Conservation (phyloP, 2,113 vertebrate species). For the Phylloscopus whistleri region DNA sequence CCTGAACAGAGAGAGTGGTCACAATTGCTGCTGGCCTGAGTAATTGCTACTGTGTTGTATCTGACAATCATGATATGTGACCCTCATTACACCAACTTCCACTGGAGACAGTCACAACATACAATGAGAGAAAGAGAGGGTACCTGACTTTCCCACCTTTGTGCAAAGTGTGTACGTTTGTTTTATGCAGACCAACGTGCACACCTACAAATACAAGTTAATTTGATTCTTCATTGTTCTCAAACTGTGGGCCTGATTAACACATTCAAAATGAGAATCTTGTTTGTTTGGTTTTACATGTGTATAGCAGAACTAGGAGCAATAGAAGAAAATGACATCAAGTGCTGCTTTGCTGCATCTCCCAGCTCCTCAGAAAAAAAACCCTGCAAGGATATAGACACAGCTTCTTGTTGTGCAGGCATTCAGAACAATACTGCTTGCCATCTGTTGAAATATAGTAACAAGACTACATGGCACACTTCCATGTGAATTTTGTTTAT, state of each 20-base stretch:
- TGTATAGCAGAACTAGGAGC: not conserved
- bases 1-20: not conserved
- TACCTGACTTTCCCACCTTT: not conserved
- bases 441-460: slow-evolving; percentile 20
- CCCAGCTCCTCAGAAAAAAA: not conserved
- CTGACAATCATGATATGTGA: not conserved
- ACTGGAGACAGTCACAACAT: not conserved
- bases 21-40: not conserved
- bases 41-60: not conserved
- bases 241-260: not conserved
- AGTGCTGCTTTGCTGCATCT: not conserved
- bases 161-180: not conserved
- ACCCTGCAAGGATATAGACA: not conserved
- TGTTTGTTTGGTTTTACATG: not conserved
- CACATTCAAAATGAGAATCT: not conserved
- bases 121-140: not conserved
- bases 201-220: not conserved
- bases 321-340: slow-evolving; percentile 1
- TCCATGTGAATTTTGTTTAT: not conserved
- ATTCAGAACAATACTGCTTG: not conserved
- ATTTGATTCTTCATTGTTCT: not conserved
- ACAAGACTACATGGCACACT: not conserved
- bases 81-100: not conserved
- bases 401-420: not conserved
- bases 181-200: not conserved